A percentile compares a stretch with the other conserved stretches of the same genome.
Evolutionary conservation across 2,113 vertebrate species (phyloP).

Genomic region (Gavia stellata): DNA sequence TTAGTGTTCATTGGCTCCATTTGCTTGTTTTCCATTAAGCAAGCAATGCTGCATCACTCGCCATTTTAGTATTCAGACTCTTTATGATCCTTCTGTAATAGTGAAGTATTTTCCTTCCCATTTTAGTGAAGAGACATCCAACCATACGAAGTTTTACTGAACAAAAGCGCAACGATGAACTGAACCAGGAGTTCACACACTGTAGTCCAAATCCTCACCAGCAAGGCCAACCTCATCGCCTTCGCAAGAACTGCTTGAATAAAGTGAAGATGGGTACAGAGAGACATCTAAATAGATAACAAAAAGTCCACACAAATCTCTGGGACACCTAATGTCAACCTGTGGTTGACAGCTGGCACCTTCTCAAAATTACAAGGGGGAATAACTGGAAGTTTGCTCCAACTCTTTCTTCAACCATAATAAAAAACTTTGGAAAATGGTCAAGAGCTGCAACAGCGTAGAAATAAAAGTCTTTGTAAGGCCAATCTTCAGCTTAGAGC

Average conservation of each 20-base stretch:
- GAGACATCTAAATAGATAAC: background rate
- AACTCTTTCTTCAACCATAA: background rate
- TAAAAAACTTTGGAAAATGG: background rate
- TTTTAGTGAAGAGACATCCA: background rate
- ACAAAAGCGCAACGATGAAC: background rate
- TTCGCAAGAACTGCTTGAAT: background rate
- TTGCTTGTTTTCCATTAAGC: background rate
- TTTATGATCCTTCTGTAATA: background rate
- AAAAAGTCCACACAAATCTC: background rate
- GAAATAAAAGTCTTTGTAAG: background rate
- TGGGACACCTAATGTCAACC: background rate
- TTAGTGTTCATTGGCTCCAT: background rate
- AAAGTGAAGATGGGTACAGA: background rate
- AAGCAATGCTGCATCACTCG: background rate
- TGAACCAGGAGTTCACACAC: background rate
- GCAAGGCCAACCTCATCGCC: background rate
- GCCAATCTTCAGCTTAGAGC: background rate
- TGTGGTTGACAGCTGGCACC: background rate
- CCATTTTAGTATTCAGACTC: background rate
- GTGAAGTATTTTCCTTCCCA: background rate
- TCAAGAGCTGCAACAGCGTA: background rate
- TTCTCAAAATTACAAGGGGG: background rate
- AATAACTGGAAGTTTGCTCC: background rate
- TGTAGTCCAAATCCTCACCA: background rate
- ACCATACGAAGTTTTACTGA: background rate